Base-by-base conservation (phyloP, 2,888 invertebrate species). In the Ceraclea dissimilis region DNA sequence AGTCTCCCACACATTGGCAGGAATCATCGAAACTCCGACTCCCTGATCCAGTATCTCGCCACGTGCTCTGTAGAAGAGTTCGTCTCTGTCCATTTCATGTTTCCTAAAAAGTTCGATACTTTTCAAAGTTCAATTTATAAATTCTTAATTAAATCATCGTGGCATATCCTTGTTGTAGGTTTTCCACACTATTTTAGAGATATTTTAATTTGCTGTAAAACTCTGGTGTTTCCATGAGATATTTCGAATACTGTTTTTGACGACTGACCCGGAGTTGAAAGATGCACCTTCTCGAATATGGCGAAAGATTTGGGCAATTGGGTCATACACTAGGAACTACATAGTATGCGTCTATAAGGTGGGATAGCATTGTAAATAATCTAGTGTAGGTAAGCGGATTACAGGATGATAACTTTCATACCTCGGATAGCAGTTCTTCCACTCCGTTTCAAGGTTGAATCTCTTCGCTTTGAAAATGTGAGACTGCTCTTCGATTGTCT, bases 361-460 rank as follows among this genome's bases (percentile, higher is more conserved):
- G n/a, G n/a, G n/a, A n/a, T n/a, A n/a, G n/a, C n/a, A n/a, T n/a
- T n/a, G n/a, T n/a, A n/a, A n/a, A n/a, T n/a, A n/a, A n/a, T n/a
- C n/a, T n/a, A n/a, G n/a, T n/a, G n/a, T n/a, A n/a, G n/a, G n/a
- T n/a, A n/a, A 26, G 10, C 10, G 26, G 10, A 26, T 26, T 26
- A 26, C 26, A n/a, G n/a, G 4, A 26, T 26, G 26, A 6, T 26
- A 19, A 46, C 11, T 33, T 39, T 16, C 31, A 6, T 17, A 54
- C 54, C 17, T 54, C 2, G 98, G 95, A 69, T 93, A 99, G 63
- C 92, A 96, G 71, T 99, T 99, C 77, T 98, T 98, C 99, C 99
- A 99, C 76, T 99, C 98, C 0, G 98, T 96, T 81, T 99, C 99
- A 60, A 99, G 78, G 76, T 99, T 99, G 71, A 96, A 99, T 62